These are phyloP conservation scores for Siniperca scherzeri DNA, from an alignment of 2,797 vertebrate genomes.

Conservation along the genomic window DNA sequence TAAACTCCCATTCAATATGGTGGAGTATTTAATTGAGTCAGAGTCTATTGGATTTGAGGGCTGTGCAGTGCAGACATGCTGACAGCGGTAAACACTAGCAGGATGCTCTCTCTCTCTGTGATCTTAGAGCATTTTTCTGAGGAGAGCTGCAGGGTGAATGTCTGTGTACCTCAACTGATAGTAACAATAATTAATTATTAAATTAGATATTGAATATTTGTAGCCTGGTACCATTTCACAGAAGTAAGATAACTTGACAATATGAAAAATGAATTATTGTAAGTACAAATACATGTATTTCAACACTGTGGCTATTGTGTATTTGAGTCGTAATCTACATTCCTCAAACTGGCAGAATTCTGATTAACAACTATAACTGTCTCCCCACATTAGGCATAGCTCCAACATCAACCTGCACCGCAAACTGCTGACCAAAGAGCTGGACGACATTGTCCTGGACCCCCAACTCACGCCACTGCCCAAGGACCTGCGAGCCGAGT, in stretches of 20 bases:
- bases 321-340: slow-evolving; percentile 13
- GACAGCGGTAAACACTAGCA: slow-evolving; percentile 93
- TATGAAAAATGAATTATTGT: slow-evolving; percentile 6
- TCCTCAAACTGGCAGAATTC: neutral
- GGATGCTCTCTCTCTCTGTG: slow-evolving; percentile 79
- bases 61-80: slow-evolving; percentile 91
- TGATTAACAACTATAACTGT: slow-evolving; percentile 60
- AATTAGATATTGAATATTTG: slow-evolving; percentile 22
- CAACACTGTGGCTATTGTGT: slow-evolving; percentile 9
- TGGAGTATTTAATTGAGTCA: slow-evolving; percentile 99
- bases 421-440: slow-evolving; percentile 99
- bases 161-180: slow-evolving; percentile 41
- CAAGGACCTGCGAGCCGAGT: slow-evolving; percentile 89
- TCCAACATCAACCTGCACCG: slow-evolving; percentile 99
- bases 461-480: slow-evolving; percentile 87
- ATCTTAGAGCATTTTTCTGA: slow-evolving; percentile 61
- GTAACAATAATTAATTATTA: slow-evolving; percentile 32
- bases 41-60: slow-evolving; percentile 98
- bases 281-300: slow-evolving; percentile 16
- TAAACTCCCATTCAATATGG: slow-evolving; percentile 96
- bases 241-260: slow-evolving; percentile 20
- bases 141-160: slow-evolving; percentile 53
- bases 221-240: slow-evolving; percentile 29
- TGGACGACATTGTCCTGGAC: slow-evolving; percentile 97
- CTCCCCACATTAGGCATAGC: slow-evolving; percentile 91